Conservation (phyloP, 2,797 vertebrate genomes). For the Molothrus aeneus region DNA sequence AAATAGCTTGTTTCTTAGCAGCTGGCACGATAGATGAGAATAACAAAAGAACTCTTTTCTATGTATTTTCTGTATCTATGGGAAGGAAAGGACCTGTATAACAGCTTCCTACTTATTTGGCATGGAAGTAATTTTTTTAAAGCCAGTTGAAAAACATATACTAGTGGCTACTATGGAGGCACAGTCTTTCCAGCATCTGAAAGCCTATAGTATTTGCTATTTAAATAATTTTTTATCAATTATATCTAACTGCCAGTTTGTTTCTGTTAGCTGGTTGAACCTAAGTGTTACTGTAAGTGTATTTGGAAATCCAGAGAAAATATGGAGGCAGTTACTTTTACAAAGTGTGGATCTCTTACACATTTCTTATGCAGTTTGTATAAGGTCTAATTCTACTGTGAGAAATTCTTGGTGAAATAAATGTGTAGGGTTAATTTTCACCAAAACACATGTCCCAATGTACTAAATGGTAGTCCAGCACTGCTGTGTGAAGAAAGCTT, state of each 20-base stretch:
- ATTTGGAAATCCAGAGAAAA: background rate
- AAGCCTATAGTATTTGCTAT: background rate
- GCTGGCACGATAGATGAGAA: background rate
- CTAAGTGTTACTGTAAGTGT: background rate
- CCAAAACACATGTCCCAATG: background rate
- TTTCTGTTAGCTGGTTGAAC: background rate
- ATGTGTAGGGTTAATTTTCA: background rate
- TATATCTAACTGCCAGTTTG: background rate
- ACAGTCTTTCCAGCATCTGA: background rate
- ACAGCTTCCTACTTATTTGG: background rate
- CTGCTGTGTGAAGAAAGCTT: background rate
- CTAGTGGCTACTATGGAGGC: background rate
- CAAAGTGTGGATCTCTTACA: background rate
- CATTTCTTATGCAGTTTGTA: background rate
- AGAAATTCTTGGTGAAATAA: background rate
- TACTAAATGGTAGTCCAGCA: background rate
- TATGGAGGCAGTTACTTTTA: background rate
- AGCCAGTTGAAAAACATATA: background rate
- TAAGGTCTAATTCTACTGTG: background rate
- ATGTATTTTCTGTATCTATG: background rate
- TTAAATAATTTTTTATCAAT: background rate
- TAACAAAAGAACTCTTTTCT: background rate
- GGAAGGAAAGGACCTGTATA: background rate
- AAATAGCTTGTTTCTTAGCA: constrained; percentile 19
- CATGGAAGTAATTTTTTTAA: background rate